Base-by-base conservation (phyloP, 2,113 vertebrate species). In the Clarias macrocephalus region DNA sequence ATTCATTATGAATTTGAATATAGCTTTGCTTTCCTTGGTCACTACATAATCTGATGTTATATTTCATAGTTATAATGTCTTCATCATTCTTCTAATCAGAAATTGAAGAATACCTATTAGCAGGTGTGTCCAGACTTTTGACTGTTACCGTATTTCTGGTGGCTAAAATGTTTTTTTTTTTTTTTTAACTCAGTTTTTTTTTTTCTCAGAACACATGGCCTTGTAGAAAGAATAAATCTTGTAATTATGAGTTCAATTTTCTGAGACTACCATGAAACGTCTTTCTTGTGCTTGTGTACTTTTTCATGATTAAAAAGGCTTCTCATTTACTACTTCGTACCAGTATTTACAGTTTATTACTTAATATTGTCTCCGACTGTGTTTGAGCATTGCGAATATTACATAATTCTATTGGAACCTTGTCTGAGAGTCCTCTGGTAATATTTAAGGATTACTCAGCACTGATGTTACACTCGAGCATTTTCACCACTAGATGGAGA, bases 401-500 rank as follows among this genome's bases (percentile, higher is more conserved):
- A 48, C 37, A 42, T 21, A 30, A 9, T 75, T 37, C 3, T 10
- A 37, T 72, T 72, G 13, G 12, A 68, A 68, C 6, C 16, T 75
- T 37, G 5, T 75, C 72, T 52, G 73, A n/a, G 23, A 76, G 33
- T 21, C 11, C 3, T 73, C 70, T 73, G 70, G 18, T 73, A 42
- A 42, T 1, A 37, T 42, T 48, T 48, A 54, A 6, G 42, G 73
- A 52, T 52, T 75, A 5, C 21, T 48, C 3, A 23, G 25, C 13
- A 23, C 73, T 25, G 54, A 57, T 57, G 3, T 21, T 21, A 28
- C 16, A 59, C 56, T 30, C 15, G 11, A 23, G 65, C 18, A 42
- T 59, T 63, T 72, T 28, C 56, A 63, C 85, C 88, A 73, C 75
- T 66, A 81, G 88, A 23, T 84, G 88, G 88, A 33, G 75, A 54